Percentiles rank a stretch among this genome's conserved stretches.
These are phyloP conservation scores for Phycodurus eques DNA, from an alignment of 2,113 vertebrate species.

Conservation along the genomic window DNA sequence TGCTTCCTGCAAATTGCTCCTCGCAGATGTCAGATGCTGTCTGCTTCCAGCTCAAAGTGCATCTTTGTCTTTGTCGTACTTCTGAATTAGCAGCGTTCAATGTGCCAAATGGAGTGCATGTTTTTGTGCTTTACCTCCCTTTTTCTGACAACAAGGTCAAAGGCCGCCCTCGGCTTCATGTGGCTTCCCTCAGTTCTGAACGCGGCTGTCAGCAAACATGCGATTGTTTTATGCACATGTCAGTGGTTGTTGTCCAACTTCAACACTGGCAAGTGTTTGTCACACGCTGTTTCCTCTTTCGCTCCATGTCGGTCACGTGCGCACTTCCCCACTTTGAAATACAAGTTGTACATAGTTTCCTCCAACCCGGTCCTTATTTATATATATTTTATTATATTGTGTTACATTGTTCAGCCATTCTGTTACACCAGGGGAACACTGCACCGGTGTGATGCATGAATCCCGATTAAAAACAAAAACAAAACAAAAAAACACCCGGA, in stretches of 20 bases:
- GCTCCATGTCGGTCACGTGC: slow-evolving; percentile 32
- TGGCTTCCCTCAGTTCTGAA: background rate
- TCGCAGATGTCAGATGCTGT: slow-evolving; percentile 15
- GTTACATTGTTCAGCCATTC: background rate
- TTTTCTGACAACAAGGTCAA: slow-evolving; percentile 9
- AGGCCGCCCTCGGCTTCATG: slow-evolving; percentile 21
- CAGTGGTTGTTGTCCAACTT: slow-evolving; percentile 27
- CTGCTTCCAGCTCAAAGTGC: slow-evolving; percentile 38
- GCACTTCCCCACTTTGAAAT: slow-evolving; percentile 50
- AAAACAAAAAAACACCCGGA: too few species aligned
- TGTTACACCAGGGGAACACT: background rate
- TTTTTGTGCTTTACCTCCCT: slow-evolving; percentile 1
- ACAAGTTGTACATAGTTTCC: background rate
- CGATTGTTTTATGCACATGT: slow-evolving; percentile 12
- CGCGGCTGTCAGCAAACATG: background rate
- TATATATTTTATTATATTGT: background rate
- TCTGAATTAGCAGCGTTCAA: slow-evolving; percentile 5
- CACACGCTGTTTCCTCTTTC: slow-evolving; percentile 36
- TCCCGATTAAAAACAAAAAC: background rate
- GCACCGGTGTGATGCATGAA: background rate
- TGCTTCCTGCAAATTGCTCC: slow-evolving; percentile 21
- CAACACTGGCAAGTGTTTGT: slow-evolving; percentile 30
- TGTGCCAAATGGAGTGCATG: background rate
- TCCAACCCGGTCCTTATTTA: background rate
- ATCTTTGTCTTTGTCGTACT: background rate